These are phyloP conservation scores for Perca flavescens DNA, from an alignment of 2,113 vertebrate genomes.

Conservation along the genomic window DNA sequence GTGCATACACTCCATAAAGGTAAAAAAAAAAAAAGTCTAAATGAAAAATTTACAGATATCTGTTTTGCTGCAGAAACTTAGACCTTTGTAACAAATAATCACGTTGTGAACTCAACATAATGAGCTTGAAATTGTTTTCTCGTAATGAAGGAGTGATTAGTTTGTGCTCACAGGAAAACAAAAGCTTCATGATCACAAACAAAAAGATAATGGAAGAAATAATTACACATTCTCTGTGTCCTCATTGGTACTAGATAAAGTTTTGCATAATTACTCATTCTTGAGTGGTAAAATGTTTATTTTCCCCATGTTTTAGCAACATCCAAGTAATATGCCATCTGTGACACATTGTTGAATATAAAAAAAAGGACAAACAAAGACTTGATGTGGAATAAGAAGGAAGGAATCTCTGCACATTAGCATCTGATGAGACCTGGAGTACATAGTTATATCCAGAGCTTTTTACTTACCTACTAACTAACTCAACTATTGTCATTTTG, in stretches of 20 bases:
- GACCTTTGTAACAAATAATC: slow-evolving; percentile 9
- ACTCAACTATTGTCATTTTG: not conserved
- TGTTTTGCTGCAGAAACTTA: slow-evolving; percentile 11
- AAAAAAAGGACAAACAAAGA: not conserved
- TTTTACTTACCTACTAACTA: not conserved
- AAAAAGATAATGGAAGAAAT: slow-evolving; percentile 6
- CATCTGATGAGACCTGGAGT: not conserved
- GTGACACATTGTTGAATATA: not conserved
- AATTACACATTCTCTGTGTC: not conserved
- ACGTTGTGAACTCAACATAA: slow-evolving; percentile 1
- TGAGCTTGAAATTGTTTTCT: slow-evolving; percentile 35
- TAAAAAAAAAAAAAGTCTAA: not conserved
- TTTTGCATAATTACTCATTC: not conserved
- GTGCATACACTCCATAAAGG: not conserved
- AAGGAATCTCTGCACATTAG: not conserved
- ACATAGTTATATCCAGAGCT: not conserved
- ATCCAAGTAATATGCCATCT: not conserved
- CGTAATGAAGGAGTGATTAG: slow-evolving; percentile 24
- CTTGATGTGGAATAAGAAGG: not conserved
- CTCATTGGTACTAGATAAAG: not conserved
- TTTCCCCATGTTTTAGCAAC: not conserved
- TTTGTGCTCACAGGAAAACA: slow-evolving; percentile 15
- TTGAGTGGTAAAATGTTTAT: not conserved
- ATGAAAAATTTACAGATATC: not conserved
- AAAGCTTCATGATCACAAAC: not conserved